Conservation (phyloP, 2,113 vertebrate species). For the Channa maculata region DNA sequence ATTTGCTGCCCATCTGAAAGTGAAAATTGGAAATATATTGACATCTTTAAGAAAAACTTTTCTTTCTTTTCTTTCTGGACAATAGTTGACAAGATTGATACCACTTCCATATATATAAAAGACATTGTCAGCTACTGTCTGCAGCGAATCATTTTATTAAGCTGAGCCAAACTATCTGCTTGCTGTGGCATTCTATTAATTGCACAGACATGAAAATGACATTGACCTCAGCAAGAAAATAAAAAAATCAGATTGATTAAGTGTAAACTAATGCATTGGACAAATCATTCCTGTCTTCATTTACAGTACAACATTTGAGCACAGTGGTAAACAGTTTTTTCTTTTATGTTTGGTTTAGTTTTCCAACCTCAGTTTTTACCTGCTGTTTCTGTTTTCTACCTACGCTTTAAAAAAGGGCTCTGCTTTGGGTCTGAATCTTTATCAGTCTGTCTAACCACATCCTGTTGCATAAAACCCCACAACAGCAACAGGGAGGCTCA, state of each 20-base stretch:
- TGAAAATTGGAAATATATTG: no score
- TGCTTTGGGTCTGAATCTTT: conserved; percentile 73
- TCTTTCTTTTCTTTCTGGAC: no score
- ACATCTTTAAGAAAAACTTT: no score
- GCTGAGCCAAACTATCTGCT: no score
- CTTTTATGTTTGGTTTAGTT: conserved; percentile 34
- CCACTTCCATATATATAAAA: no score
- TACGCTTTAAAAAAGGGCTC: conserved; percentile 57
- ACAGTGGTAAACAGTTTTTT: conserved; percentile 43
- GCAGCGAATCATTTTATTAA: no score
- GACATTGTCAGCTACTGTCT: no score
- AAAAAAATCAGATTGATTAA: not conserved
- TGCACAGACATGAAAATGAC: no score
- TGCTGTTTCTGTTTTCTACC: conserved; percentile 57
- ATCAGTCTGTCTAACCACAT: conserved; percentile 80
- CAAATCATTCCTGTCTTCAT: not conserved
- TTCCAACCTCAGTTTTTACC: conserved; percentile 55
- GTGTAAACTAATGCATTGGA: not conserved
- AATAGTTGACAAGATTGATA: not conserved
- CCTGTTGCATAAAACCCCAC: conserved; percentile 77
- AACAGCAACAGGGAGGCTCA: conserved; percentile 58
- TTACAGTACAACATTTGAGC: not conserved
- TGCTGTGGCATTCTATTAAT: no score
- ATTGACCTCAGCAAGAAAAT: not conserved
- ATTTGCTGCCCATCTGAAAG: conserved; percentile 93